phyloP scores from a whole-genome alignment of 1,140 invertebrate species.

The Diorhabda sublineata region DNA sequence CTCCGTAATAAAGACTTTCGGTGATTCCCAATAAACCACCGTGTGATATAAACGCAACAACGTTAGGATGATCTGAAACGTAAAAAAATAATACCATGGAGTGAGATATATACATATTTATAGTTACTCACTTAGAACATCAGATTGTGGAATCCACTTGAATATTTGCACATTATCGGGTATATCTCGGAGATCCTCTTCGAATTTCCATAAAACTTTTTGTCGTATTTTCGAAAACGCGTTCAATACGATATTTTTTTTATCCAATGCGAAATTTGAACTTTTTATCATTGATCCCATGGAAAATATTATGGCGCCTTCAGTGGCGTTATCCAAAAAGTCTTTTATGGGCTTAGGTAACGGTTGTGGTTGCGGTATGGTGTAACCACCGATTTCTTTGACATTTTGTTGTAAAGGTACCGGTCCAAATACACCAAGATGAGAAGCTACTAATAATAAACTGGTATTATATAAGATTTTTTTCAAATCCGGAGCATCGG shows the following conservation, averaged over 20 bases:
- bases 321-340: constrained; percentile 49
- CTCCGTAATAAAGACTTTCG: constrained; percentile 51
- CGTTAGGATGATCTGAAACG: constrained; percentile 37
- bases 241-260: constrained; percentile 46
- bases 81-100: not conserved
- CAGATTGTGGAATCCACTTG: constrained; percentile 60
- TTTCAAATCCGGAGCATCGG: constrained; percentile 23
- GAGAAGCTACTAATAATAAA: constrained; percentile 29
- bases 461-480: constrained; percentile 30
- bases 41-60: constrained; percentile 36
- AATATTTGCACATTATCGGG: constrained; percentile 51
- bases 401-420: constrained; percentile 17
- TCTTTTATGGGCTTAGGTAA: constrained; percentile 35
- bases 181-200: constrained; percentile 48
- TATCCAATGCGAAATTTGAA: constrained; percentile 44
- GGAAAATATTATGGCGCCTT: constrained; percentile 48
- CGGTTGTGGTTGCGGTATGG: constrained; percentile 22
- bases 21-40: constrained; percentile 36
- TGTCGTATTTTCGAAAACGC: constrained; percentile 52
- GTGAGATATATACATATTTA: not conserved
- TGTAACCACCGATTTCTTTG: constrained; percentile 15
- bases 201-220: constrained; percentile 57
- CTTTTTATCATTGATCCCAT: constrained; percentile 52
- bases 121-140: constrained; percentile 52
- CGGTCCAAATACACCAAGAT: constrained; percentile 24